Base-by-base conservation (phyloP, 1,140 invertebrate genomes). In the Orussus abietinus region DNA sequence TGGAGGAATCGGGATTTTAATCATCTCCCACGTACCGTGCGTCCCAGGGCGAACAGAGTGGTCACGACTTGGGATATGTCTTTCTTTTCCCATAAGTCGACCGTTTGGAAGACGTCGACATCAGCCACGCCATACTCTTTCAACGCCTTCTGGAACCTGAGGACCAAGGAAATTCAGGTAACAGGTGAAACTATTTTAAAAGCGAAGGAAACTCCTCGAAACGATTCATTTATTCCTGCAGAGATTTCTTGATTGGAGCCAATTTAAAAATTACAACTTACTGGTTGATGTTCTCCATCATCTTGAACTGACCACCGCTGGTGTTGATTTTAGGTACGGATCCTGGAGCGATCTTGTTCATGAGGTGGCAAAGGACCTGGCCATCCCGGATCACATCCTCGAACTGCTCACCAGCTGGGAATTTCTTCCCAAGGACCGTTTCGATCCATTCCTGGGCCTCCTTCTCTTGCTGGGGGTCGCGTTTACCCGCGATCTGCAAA, bases 201-300 rank as follows among this genome's bases (percentile, higher is more conserved):
- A 17, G 28, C 13, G 15, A 35, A 19, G 33, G 21, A 35, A 9
- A 7, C 15, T 10, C 21, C 9, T 13, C n/a, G 10, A 22, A 11
- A n/a, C n/a, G n/a, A n/a, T n/a, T n/a, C n/a, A n/a, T n/a, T n/a
- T n/a, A n/a, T n/a, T n/a, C n/a, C n/a, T n/a, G n/a, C n/a, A n/a
- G n/a, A n/a, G n/a, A n/a, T n/a, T n/a, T n/a, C n/a, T n/a, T n/a
- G n/a, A n/a, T n/a, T n/a, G n/a, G n/a, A n/a, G n/a, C n/a, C n/a
- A n/a, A n/a, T n/a, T n/a, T n/a, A n/a, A 33, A 32, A 21, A 32
- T 34, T n/a, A 19, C 22, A 44, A 78, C 83, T 81, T 69, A 90
- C 86, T 85, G 75, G 65, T 82, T 88, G 49, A 94, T 87, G 59
- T 96, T 96, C 62, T 96, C 91, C 90, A 95, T 95, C 76, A 93